phyloP scores from a whole-genome alignment of 2,888 invertebrate species.

The Pachymerium ferrugineum region DNA sequence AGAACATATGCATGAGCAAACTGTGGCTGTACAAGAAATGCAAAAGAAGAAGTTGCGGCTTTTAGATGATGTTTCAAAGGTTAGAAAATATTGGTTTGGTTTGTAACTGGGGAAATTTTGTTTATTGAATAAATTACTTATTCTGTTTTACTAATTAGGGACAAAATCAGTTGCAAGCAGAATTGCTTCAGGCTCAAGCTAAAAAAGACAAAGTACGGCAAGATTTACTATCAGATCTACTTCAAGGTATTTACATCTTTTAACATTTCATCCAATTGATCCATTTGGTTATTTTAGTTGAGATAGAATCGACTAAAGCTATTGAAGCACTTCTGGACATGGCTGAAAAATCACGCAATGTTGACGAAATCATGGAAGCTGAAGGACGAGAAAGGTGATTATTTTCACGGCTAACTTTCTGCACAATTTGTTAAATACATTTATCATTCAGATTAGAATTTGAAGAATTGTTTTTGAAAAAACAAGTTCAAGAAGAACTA shows the following conservation, averaged over 20 bases:
- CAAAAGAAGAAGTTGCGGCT: constrained; percentile 22
- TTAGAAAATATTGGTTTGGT: not conserved
- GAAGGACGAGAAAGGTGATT: constrained; percentile 33
- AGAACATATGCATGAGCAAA: constrained; percentile 28
- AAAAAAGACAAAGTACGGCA: constrained; percentile 33
- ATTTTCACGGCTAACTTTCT: too few relatives aligned
- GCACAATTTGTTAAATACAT: not conserved
- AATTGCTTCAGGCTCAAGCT: constrained; percentile 30
- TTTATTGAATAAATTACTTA: not conserved
- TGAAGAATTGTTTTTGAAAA: constrained; percentile 33
- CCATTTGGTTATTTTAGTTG: constrained; percentile 29
- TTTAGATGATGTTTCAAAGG: constrained; percentile 29
- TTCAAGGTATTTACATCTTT: not conserved
- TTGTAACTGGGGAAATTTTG: constrained; percentile 1
- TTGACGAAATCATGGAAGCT: constrained; percentile 31
- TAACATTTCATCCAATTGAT: not conserved
- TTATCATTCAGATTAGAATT: constrained; percentile 32
- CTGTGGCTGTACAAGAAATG: constrained; percentile 6
- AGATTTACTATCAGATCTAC: constrained; percentile 14
- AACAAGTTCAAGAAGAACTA: constrained; percentile 30
- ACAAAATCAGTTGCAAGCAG: constrained; percentile 29
- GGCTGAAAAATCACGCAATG: constrained; percentile 23
- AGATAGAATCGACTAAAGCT: constrained; percentile 31
- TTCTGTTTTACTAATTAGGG: constrained; percentile 9
- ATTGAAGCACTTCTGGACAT: constrained; percentile 32